Percentiles rank a stretch among this genome's conserved stretches.
phyloP scores from a whole-genome alignment of 2,797 vertebrate species.

The Melanotaenia pygmaea region DNA sequence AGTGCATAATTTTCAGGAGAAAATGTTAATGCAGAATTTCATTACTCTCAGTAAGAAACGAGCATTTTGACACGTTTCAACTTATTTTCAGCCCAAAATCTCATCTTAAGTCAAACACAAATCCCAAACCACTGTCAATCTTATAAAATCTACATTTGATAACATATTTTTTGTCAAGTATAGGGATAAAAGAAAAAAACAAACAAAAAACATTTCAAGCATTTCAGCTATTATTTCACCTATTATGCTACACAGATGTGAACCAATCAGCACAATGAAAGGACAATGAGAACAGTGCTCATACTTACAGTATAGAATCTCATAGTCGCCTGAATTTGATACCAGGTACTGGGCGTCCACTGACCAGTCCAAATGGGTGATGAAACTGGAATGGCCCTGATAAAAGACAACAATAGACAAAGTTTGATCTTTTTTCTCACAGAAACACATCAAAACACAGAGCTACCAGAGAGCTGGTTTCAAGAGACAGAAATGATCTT shows the following conservation, averaged over 20 bases:
- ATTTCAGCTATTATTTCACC: background rate
- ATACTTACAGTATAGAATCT: conserved; percentile 98
- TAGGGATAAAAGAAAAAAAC: background rate
- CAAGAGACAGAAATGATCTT: conserved; percentile 22
- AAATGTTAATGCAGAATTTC: background rate
- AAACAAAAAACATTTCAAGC: background rate
- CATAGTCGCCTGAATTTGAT: conserved; percentile 98
- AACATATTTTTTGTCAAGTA: background rate
- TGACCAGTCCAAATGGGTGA: conserved; percentile 98
- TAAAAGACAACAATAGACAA: conserved; percentile 27
- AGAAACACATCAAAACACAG: background rate
- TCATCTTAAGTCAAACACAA: background rate
- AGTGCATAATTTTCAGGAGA: background rate
- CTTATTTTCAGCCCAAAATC: no score
- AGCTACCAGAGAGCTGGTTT: background rate
- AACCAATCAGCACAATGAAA: background rate
- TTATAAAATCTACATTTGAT: background rate
- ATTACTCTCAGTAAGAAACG: background rate
- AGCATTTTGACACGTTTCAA: background rate
- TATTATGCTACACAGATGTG: background rate
- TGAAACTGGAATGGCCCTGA: conserved; percentile 99
- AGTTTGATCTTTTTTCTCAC: background rate
- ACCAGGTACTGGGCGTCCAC: conserved; percentile 95
- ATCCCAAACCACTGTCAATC: background rate
- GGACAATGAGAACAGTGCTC: background rate